Evolutionary conservation across 2,797 vertebrate genomes (phyloP), one percentile per base, ranked within the genome.

Genomic region (Garrulus glandarius): DNA sequence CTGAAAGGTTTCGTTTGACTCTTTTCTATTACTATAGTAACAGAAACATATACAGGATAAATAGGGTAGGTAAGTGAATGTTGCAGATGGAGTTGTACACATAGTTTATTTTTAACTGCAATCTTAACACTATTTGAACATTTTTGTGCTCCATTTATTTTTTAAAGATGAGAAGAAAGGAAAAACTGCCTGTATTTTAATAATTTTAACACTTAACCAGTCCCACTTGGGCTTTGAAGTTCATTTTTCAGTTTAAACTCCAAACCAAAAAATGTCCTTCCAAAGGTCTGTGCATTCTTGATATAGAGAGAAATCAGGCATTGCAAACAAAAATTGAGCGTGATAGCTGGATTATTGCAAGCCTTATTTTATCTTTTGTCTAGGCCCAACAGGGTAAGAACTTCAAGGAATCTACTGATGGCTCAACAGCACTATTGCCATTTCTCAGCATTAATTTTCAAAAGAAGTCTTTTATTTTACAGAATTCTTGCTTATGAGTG

Each of bases 181-280:
- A 61, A 87, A 80, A 93, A 43, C 56, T 92, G 76, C 43, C 69
- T 87, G 6, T 79, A 29, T 91, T 95, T 88, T 92, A 93, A 91
- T 92, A 92, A 91, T 52, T 53, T 94, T 93, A 94, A 92, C 92
- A 79, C 82, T 92, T 91, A 78, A 79, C 56, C 77, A 41, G 87
- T 94, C 84, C 41, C 47, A 52, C 22, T 79, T 92, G 85, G 24
- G 27, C 95, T 96, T 94, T 92, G 91, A 96, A 95, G 82, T 95
- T 91, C 23, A 63, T 61, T 96, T 93, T 91, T 87, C 53, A 65
- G 32, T 84, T 84, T 95, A 86, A 93, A 81, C 32, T 92, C 87
- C 84, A 95, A 94, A 86, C 89, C 89, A 88, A 84, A 92, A 94
- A 90, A 92, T 93, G 77, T 92, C 47, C 85, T 95, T 93, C 72